Evolutionary conservation across 2,888 invertebrate species (phyloP).

Genomic region (Azorinus chamasolen): DNA sequence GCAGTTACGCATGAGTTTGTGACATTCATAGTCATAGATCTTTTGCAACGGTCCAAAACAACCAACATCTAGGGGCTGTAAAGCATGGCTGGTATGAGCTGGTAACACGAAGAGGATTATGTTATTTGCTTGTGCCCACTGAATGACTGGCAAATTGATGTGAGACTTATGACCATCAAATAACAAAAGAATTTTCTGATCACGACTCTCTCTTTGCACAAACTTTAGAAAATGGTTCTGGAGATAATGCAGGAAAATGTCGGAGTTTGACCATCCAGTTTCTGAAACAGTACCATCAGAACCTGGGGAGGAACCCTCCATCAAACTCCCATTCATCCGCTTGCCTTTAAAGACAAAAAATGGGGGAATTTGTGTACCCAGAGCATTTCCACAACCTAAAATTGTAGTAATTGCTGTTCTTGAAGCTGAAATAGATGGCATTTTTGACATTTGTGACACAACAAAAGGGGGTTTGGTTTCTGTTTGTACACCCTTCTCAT

Average conservation of each 20-base stretch:
- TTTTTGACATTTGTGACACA: no score
- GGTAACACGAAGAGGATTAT: slow-evolving; percentile 31
- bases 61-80: slow-evolving; percentile 32
- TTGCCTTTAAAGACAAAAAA: no score
- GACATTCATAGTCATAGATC: no score
- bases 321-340: slow-evolving; percentile 3
- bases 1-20: no score
- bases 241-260: slow-evolving; percentile 19
- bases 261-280: slow-evolving; percentile 27
- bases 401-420: slow-evolving; percentile 14
- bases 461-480: slow-evolving; percentile 12
- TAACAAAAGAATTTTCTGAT: slow-evolving; percentile 15
- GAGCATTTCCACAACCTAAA: slow-evolving; percentile 28
- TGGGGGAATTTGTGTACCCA: slow-evolving; percentile 21
- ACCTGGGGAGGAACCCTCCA: slow-evolving; percentile 15
- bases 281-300: slow-evolving; percentile 13
- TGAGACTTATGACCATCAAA: slow-evolving; percentile 30
- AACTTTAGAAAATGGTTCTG: slow-evolving; percentile 19
- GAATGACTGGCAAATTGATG: slow-evolving; percentile 28
- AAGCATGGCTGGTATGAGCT: slow-evolving; percentile 13
- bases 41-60: no score
- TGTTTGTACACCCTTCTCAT: slow-evolving; percentile 23
- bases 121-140: slow-evolving; percentile 31
- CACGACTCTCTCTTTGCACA: slow-evolving; percentile 7
- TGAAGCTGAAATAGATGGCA: slow-evolving; percentile 16